Evolutionary conservation across 2,113 vertebrate species (phyloP), one percentile per base, ranked within the genome.

Genomic region (Furnarius figulus): DNA sequence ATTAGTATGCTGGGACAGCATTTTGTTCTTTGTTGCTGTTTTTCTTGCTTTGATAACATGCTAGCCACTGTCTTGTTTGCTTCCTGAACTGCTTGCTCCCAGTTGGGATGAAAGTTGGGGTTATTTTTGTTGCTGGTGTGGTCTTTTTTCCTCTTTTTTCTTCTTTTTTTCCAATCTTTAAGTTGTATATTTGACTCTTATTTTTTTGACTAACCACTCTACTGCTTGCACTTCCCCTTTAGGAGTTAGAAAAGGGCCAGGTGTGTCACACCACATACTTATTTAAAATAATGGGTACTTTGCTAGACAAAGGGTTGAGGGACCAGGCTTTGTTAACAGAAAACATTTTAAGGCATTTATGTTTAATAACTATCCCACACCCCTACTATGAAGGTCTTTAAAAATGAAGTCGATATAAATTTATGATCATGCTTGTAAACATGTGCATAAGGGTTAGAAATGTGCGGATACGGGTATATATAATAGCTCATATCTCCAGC

Each of bases 1-100:
- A 56, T 90, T 40, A 53, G 61, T 77, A 74, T 91, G 94, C 96
- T 97, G 97, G 97, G 89, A 86, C 96, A 96, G 94, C 83, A 91
- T 87, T 93, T 92, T 91, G 89, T 94, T 96, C 76, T 96, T 83
- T 89, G 62, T 50, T 95, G 67, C 76, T 89, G 95, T 96, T 96
- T 95, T 96, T 76, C 59, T 81, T 93, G 63, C 59, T 93, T 87
- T 89, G 96, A 97, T 96, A 96, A 78, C 37, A 67, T 68, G 65
- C 46, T 95, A 89, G 82, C 42, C 92, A 70, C 74, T 88, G 59
- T 92, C 85, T 77, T 83, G 28, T 92, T 88, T 87, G 76, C 42
- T 96, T 97, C 70, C 73, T 91, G 91, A 90, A 55, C 40, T 50
- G 39, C 33, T 59, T 87, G 15, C 75, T 95, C 79, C 72, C 27